Evolutionary conservation across 2,113 vertebrate genomes (phyloP), one percentile per base, ranked within the genome.

Genomic region (Amazona vittata): DNA sequence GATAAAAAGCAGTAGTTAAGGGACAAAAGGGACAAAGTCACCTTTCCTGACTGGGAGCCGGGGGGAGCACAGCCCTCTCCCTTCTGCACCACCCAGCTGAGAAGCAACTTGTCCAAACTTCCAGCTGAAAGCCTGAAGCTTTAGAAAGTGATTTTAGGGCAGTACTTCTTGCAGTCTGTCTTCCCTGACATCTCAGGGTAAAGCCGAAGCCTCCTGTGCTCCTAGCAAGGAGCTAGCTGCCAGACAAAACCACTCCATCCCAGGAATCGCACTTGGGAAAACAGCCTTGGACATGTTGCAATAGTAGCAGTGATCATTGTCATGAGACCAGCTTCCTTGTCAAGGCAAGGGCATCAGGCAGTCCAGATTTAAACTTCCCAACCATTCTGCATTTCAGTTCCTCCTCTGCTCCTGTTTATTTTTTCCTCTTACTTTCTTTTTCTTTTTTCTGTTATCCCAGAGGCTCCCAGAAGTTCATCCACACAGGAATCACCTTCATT

Each of bases 161-260:
- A 59, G 25, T 1, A 5, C 9, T 75, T 18, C 33, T 75, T 89
- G 6, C 29, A 17, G 26, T 37, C 60, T 37, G 49, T 11, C 55
- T 52, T 24, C 15, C 10, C 6, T 2, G 65, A 22, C 13, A 7
- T 14, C 33, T 37, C 64, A 11, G 35, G 64, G 52, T 76, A 84
- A 46, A 35, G 84, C 15, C 1, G 1, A 64, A 82, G 22, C 14
- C 44, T 88, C 67, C 43, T 2, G 31, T 12, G 37, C 44, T 63
- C 13, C 63, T 8, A 5, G 21, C 0, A 1, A 62, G 35, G 65
- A 53, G 28, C 24, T 1, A 2, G 43, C 5, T 33, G 79, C 12
- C 2, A 1, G 31, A 25, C 26, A 59, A 59, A 46, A 39, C 19
- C 3, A 3, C 25, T 79, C 41, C 49, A 11, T 52, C 44, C 63